Conservation (phyloP, 1,140 invertebrate species). For the Hylaeus anthracinus region DNA sequence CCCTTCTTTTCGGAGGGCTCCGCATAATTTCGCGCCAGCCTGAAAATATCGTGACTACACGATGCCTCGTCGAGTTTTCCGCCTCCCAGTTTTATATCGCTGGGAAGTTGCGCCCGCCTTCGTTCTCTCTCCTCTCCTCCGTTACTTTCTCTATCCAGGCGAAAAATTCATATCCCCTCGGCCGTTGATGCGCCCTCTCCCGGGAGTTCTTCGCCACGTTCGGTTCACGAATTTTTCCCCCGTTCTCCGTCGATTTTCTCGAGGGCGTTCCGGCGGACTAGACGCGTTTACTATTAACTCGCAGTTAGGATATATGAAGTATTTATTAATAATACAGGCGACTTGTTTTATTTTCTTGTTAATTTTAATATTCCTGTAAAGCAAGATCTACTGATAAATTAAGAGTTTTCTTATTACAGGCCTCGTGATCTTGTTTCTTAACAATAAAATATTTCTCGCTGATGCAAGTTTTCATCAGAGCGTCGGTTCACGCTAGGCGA, state of each 20-base stretch:
- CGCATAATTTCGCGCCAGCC: constrained; percentile 50
- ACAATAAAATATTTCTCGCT: too few relatives aligned
- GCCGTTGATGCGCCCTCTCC: constrained; percentile 16
- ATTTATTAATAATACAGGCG: not conserved
- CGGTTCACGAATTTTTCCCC: constrained; percentile 21
- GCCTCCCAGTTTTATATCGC: constrained; percentile 38
- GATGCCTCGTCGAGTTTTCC: not conserved
- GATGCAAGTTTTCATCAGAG: too few relatives aligned
- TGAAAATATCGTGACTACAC: constrained; percentile 61
- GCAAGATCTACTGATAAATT: too few relatives aligned
- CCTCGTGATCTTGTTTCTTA: too few relatives aligned
- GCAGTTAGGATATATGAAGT: not conserved
- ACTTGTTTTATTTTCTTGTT: too few relatives aligned
- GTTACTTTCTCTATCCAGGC: not conserved
- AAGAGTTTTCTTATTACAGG: too few relatives aligned
- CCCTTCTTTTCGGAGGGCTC: constrained; percentile 19
- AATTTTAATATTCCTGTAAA: too few relatives aligned
- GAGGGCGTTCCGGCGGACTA: not conserved
- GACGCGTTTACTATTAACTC: constrained; percentile 11
- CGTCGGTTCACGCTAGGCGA: not conserved
- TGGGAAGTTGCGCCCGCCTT: constrained; percentile 25
- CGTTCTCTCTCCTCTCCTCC: not conserved
- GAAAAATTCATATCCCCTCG: constrained; percentile 51
- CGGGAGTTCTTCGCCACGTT: constrained; percentile 16
- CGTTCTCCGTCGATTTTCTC: constrained; percentile 11